Evolutionary conservation across 1,140 invertebrate species (phyloP), one percentile per base, ranked within the genome.

Genomic region (Epicauta chinensis): DNA sequence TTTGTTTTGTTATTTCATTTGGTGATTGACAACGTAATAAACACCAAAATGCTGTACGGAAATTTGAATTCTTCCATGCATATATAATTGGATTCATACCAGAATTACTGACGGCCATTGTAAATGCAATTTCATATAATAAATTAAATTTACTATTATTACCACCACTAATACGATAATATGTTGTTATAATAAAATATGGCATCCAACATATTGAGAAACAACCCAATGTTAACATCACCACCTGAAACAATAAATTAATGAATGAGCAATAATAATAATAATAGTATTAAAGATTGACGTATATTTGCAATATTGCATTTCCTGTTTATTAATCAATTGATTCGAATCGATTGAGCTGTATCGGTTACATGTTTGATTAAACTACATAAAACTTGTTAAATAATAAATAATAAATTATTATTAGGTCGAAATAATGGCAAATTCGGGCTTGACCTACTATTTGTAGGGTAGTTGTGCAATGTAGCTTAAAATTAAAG

Each of bases 11-110:
- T 15, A 54, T 35, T 10, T 31, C 16, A 46, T 66, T 60, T 0
- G 81, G 77, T 31, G 74, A 72, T 51, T 77, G 77, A 61, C 83
- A 84, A 11, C 76, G 75, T 2, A 87, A 65, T 2, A 86, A 71
- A 38, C 76, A 78, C 12, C 74, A 71, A 60, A 87, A 87, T 2
- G 84, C 81, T 16, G 75, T 75, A 5, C 84, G 78, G 58, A 87
- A 87, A 37, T 81, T 83, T 4, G 76, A 73, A 62, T 87, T 88
- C 68, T 89, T 89, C 86, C 86, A 89, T 9, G 84, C 84, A 68
- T 89, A 89, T 57, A 88, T 87, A 11, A 88, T 68, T 1, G 86
- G 86, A 67, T 89, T 89, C 45, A 88, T 78, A 4, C 81, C 82
- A 1, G 85, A 87, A 69, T 87, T 88, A 29, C 79, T 76, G 64